Evolutionary conservation across 1,140 invertebrate species (phyloP).

Genomic region (fruit fly (Drosophila melanogaster)): DNA sequence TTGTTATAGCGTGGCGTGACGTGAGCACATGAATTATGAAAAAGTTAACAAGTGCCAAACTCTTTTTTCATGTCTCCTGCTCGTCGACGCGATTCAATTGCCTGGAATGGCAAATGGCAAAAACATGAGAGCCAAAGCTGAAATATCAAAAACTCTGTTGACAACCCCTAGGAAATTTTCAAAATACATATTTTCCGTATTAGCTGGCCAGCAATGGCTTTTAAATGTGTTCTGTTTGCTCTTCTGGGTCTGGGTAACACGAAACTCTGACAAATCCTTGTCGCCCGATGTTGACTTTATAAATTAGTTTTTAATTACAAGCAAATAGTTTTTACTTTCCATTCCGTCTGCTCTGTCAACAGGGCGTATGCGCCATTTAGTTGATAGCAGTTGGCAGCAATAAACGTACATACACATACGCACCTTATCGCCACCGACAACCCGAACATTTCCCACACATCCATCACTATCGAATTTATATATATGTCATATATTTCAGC

Average conservation of each 20-base stretch:
- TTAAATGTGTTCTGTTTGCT: constrained; percentile 16
- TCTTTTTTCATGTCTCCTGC: constrained; percentile 36
- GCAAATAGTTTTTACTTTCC: constrained; percentile 33
- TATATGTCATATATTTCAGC: constrained; percentile 33
- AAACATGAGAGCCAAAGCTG: constrained; percentile 25
- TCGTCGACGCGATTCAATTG: constrained; percentile 45
- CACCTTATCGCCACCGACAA: constrained; percentile 26
- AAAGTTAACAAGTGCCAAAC: constrained; percentile 60
- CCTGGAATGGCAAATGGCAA: constrained; percentile 4
- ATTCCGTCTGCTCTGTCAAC: constrained; percentile 3
- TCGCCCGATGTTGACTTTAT: constrained; percentile 52
- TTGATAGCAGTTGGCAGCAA: constrained; percentile 8
- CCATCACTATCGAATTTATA: constrained; percentile 7
- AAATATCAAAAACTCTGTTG: constrained; percentile 49
- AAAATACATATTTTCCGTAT: constrained; percentile 36
- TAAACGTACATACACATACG: background rate
- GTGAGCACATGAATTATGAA: constrained; percentile 60
- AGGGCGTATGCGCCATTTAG: constrained; percentile 27
- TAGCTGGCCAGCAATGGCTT: constrained; percentile 32
- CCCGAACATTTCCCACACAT: constrained; percentile 30
- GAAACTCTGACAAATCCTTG: constrained; percentile 30
- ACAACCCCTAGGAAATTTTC: constrained; percentile 39
- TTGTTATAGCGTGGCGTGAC: constrained; percentile 13
- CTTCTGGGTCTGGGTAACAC: constrained; percentile 25
- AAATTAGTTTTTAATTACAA: constrained; percentile 67